Evolutionary conservation across 2,888 invertebrate genomes (phyloP), one percentile per base, ranked within the genome.

Genomic region (Lycocerus yunnanus): DNA sequence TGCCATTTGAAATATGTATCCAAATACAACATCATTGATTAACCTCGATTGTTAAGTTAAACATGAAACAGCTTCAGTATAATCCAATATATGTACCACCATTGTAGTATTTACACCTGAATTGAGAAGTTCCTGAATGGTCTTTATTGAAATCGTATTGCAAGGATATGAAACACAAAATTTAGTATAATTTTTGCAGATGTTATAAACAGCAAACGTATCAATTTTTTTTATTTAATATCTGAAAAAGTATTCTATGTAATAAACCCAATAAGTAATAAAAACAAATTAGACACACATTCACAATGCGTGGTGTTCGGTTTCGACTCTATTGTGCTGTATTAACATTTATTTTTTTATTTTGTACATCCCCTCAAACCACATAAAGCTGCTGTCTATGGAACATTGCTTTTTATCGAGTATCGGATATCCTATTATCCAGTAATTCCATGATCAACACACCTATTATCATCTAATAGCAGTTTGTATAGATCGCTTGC

Each of bases 361-460:
- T 75, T 78, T 72, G 72, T 72, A 74, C 75, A 78, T 74, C 74
- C 77, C 77, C 75, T 74, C 66, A 71, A 24, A 73, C 71, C 72
- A 69, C 71, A 77, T 67, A 60, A 74, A 71, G 72, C 69, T 72
- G 65, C 69, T 72, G 77, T 77, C 76, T 75, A 72, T 78, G 79
- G 79, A 78, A 79, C 81, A 75, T 79, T 76, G 78, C 75, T 79
- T 78, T 71, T 77, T 76, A 74, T 77, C 77, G 77, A 72, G 78
- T 81, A 81, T 81, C 81, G 77, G 74, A 77, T 81, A 77, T 77
- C 81, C 81, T 75, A 80, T 81, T 81, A 80, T 81, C 71, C 74
- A 71, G 75, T 79, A 78, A 81, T 80, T 81, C 78, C 79, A 81
- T 77, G 78, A 79, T 80, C 78, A 78, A 77, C 79, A 78, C 79